Base-by-base conservation (phyloP, 2,797 vertebrate genomes). In the Glyptemys insculpta region DNA sequence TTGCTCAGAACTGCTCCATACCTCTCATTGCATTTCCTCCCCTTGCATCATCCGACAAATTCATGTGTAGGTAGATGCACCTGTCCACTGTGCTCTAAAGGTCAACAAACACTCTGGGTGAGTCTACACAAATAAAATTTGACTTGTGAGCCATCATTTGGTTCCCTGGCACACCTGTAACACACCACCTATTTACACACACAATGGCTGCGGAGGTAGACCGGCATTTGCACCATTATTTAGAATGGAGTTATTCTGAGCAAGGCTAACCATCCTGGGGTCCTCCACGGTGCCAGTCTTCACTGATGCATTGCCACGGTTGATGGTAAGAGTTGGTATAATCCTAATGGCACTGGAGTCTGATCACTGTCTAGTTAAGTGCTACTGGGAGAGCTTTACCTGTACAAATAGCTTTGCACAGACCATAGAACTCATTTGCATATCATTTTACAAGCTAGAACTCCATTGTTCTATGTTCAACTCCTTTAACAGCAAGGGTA, bases 161-260 rank as follows among this genome's bases (percentile, higher is more conserved):
- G 80, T 92, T 91, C 80, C 56, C 57, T 72, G 47, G 52, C 27
- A 0, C 23, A 3, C 37, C 82, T 81, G 49, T 85, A 53, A 65
- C 21, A 6, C 47, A 15, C 50, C 49, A 25, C 80, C 49, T 0
- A 54, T 80, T 85, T 90, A 78, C 53, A 49, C 85, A 79, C 44
- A 78, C 25, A 87, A 89, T 0, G 0, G 87, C 37, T 94, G 44
- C 82, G 91, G 91, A 59, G 86, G 47, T 72, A 72, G 44, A 47
- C 57, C 27, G 31, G 31, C 87, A 37, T 56, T 74, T 37, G 44
- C 82, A 76, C 52, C n/a, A 41, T 23, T 72, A 41, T 41, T 2
- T 8, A 27, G 72, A 91, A 12, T 37, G 91, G 86, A 87, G 88
- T 52, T 52, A 59, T 90, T 94, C 47, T 96, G 90, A 96, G 72